A percentile compares a stretch with the other conserved stretches of the same genome.
Conservation (phyloP, 2,888 invertebrate genomes). For the Cerastis leucographa region DNA sequence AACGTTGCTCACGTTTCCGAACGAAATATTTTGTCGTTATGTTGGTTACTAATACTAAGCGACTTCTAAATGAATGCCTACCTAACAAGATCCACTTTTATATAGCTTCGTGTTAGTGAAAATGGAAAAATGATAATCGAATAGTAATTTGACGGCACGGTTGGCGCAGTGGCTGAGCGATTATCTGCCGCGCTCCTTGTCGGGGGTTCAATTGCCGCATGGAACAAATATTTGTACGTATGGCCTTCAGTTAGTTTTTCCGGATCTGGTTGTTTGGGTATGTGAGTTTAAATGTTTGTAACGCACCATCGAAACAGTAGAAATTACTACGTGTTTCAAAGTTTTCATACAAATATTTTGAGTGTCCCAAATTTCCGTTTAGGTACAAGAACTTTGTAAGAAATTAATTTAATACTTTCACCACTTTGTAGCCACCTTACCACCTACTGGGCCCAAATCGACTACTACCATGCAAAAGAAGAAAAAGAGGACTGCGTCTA, state of each 20-base stretch:
- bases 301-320: too few relatives aligned
- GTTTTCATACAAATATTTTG: background rate
- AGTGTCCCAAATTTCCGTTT: background rate
- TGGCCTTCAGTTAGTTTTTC: too few relatives aligned
- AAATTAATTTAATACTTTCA: background rate
- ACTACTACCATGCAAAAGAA: background rate
- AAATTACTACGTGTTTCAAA: too few relatives aligned
- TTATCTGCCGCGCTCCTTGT: too few relatives aligned
- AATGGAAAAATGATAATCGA: background rate
- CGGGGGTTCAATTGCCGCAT: too few relatives aligned
- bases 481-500: background rate
- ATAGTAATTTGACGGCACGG: too few relatives aligned
- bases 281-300: too few relatives aligned
- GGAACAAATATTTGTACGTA: too few relatives aligned
- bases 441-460: background rate
- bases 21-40: background rate
- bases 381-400: background rate
- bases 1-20: background rate
- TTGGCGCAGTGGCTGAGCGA: too few relatives aligned
- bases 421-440: background rate
- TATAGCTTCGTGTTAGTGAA: background rate
- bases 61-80: background rate
- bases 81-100: background rate
- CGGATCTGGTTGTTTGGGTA: too few relatives aligned
- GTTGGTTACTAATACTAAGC: background rate